A percentile compares a stretch with the other conserved stretches of the same genome.
phyloP scores from a whole-genome alignment of 1,140 invertebrate genomes.

The Cotesia glomerata region DNA sequence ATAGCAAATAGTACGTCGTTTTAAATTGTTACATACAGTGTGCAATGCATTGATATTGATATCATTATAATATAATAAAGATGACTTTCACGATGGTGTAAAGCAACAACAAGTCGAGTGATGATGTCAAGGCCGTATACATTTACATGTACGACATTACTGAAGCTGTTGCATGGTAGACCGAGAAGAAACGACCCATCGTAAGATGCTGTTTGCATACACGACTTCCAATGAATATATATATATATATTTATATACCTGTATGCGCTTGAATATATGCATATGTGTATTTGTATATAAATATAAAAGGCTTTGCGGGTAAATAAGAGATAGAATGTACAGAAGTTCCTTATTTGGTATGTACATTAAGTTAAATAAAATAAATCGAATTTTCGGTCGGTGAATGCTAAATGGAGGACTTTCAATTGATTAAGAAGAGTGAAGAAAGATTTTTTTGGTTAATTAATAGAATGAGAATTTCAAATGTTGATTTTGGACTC shows the following conservation, averaged over 20 bases:
- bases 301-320: no score
- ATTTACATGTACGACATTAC: conserved; percentile 36
- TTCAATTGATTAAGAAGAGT: no score
- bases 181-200: conserved; percentile 17
- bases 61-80: neutral
- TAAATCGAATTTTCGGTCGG: no score
- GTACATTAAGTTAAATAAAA: neutral
- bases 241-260: neutral
- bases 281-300: no score
- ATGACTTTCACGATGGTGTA: neutral
- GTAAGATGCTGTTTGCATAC: conserved; percentile 10
- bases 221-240: neutral
- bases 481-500: no score
- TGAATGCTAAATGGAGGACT: no score
- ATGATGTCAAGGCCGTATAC: conserved; percentile 49
- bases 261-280: no score
- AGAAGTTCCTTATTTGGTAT: neutral
- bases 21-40: neutral
- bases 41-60: no score
- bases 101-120: neutral
- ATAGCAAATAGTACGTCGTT: no score
- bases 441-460: no score
- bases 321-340: no score
- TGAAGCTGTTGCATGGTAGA: conserved; percentile 12
- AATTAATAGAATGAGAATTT: no score